These are phyloP conservation scores for Drosophila neotestacea DNA, from an alignment of 2,888 invertebrate genomes.

Conservation along the genomic window DNA sequence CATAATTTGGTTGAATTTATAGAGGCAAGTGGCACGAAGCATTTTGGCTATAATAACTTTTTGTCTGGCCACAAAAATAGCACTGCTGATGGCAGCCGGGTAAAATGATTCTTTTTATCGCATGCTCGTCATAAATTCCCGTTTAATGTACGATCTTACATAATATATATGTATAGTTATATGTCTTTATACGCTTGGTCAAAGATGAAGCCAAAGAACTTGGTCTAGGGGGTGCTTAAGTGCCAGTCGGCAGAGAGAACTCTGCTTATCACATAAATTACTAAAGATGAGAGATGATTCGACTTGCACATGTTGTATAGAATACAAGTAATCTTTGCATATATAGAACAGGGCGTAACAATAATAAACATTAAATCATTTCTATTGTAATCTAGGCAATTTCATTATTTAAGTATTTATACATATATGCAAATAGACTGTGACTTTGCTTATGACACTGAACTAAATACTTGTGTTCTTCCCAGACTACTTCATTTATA, in stretches of 20 bases:
- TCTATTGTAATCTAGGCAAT: conserved; percentile 44
- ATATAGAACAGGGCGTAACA: conserved; percentile 10
- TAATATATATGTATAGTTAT: conserved; percentile 32
- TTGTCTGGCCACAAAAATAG: conserved; percentile 42
- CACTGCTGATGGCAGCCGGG: conserved; percentile 11
- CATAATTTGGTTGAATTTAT: conserved; percentile 12
- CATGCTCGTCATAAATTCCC: conserved; percentile 64
- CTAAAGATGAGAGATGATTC: conserved; percentile 35
- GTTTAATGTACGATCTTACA: conserved; percentile 61
- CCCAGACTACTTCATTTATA: conserved; percentile 14
- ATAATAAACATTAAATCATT: conserved; percentile 47
- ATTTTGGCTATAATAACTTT: conserved; percentile 7
- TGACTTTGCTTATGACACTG: conserved; percentile 61
- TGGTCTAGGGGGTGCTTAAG: conserved; percentile 26
- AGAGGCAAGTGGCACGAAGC: conserved; percentile 13
- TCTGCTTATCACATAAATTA: conserved; percentile 60
- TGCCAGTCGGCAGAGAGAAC: conserved; percentile 13
- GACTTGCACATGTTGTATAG: conserved; percentile 9
- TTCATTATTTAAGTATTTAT: conserved; percentile 21
- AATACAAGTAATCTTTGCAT: conserved; percentile 27
- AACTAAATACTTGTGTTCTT: conserved; percentile 50
- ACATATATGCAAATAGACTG: conserved; percentile 30
- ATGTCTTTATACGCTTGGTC: neutral
- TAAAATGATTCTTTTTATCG: conserved; percentile 36
- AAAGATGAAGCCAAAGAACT: conserved; percentile 16